Evolutionary conservation across 92 coral and sea anemone genomes (phyloP).

Genomic region (Palythoa caribaeorum): DNA sequence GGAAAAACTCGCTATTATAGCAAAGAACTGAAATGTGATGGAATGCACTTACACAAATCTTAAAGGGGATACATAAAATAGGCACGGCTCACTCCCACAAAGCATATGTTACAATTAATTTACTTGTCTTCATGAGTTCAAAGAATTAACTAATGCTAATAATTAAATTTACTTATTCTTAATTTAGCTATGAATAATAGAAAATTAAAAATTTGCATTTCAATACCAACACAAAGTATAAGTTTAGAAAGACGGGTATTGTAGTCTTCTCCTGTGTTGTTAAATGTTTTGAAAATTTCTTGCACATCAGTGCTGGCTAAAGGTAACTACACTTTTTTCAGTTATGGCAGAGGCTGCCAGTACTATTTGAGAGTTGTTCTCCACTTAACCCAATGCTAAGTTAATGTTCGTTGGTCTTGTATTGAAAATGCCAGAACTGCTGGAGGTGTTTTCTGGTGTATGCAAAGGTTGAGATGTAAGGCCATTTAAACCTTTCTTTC

Average conservation of each 20-base stretch:
- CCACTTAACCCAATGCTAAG: constrained; percentile 2
- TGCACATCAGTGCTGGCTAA: constrained; percentile 39
- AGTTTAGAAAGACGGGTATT: constrained; percentile 20
- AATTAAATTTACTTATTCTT: too few species aligned
- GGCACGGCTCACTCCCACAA: too few species aligned
- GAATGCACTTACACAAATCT: too few species aligned
- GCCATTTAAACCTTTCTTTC: constrained; percentile 37
- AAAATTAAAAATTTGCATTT: too few species aligned
- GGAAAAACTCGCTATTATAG: too few species aligned
- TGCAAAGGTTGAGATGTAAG: constrained; percentile 29
- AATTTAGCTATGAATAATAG: too few species aligned
- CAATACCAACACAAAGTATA: neutral
- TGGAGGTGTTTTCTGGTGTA: neutral
- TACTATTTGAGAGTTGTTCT: neutral
- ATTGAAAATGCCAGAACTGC: constrained; percentile 9
- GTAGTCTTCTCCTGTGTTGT: constrained; percentile 36
- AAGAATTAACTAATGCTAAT: too few species aligned
- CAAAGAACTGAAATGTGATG: too few species aligned
- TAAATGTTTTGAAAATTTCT: constrained; percentile 39
- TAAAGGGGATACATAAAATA: too few species aligned
- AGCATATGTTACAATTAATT: too few species aligned
- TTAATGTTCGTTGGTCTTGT: constrained; percentile 1
- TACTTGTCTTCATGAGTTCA: too few species aligned
- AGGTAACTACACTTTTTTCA: constrained; percentile 34
- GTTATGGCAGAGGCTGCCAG: constrained; percentile 41